Conservation (phyloP, 2,113 vertebrate species). For the Benitochromis conjunctus region DNA sequence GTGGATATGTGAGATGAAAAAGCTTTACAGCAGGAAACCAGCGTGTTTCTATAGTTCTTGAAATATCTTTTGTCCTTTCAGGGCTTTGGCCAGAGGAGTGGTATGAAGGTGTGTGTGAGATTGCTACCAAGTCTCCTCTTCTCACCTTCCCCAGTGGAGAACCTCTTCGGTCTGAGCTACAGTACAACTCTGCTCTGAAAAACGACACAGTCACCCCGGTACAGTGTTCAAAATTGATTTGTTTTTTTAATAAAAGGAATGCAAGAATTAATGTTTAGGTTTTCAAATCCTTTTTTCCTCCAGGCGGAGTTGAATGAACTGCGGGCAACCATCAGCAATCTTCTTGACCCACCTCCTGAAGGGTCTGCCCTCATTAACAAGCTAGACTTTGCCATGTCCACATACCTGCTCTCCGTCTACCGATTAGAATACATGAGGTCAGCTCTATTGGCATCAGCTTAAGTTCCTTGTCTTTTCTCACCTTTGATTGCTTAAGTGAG, state of each 20-base stretch:
- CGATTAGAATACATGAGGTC: conserved; percentile 96
- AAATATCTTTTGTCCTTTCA: conserved; percentile 34
- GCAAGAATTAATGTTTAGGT: neutral
- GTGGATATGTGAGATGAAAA: neutral
- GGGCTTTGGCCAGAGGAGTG: conserved; percentile 98
- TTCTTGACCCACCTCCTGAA: conserved; percentile 89
- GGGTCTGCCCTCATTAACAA: conserved; percentile 91
- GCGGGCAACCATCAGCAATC: conserved; percentile 88
- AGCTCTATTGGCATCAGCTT: neutral
- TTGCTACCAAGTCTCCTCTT: conserved; percentile 92
- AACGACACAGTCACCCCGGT: conserved; percentile 94
- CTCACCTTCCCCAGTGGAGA: conserved; percentile 96
- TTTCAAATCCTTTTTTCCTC: neutral
- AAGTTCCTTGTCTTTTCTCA: neutral
- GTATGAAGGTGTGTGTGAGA: conserved; percentile 97
- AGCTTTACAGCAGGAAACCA: neutral
- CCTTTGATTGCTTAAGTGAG: neutral
- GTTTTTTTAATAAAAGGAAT: neutral
- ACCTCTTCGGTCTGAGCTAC: conserved; percentile 91
- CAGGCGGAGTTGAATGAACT: conserved; percentile 91
- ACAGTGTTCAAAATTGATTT: neutral
- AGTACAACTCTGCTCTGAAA: conserved; percentile 97
- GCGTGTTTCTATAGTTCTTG: neutral
- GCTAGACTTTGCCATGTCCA: conserved; percentile 96
- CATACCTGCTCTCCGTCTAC: conserved; percentile 94